Percentiles rank a stretch among this genome's conserved stretches.
These are phyloP conservation scores for Caenorhabditis imperialis DNA, from an alignment of 2,888 invertebrate genomes.

Conservation along the genomic window DNA sequence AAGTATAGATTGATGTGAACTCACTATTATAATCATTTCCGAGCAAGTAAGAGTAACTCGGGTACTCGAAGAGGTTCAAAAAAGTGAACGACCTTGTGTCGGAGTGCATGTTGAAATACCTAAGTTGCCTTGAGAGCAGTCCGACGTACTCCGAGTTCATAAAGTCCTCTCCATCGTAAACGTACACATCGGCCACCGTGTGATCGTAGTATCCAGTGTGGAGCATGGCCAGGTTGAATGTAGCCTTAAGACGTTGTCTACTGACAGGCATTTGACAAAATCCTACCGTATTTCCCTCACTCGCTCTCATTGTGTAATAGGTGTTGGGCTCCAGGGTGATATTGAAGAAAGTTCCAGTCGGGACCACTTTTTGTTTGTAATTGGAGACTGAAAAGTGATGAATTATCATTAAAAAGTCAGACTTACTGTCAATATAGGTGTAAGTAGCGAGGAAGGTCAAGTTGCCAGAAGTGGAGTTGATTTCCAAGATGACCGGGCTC, in stretches of 20 bases:
- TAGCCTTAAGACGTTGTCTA: too few relatives aligned
- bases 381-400: conserved; percentile 12
- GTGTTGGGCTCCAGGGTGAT: conserved; percentile 7
- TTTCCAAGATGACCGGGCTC: too few relatives aligned
- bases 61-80: conserved; percentile 19
- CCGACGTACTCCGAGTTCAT: conserved; percentile 17
- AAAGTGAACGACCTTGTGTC: conserved; percentile 17
- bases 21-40: conserved; percentile 28
- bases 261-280: too few relatives aligned
- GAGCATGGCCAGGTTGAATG: conserved; percentile 8
- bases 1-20: neutral
- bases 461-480: too few relatives aligned
- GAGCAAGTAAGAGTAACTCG: conserved; percentile 15
- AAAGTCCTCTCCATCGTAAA: conserved; percentile 32
- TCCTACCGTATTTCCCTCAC: conserved; percentile 21
- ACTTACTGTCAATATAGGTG: neutral
- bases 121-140: neutral
- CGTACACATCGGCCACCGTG: neutral
- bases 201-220: conserved; percentile 24
- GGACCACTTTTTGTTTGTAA: conserved; percentile 15
- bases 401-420: neutral
- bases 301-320: conserved; percentile 24
- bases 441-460: too few relatives aligned
- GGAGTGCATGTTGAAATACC: neutral
- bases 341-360: conserved; percentile 28